Evolutionary conservation across 2,888 invertebrate species (phyloP).

Genomic region (Zaprionus obscuricornis): DNA sequence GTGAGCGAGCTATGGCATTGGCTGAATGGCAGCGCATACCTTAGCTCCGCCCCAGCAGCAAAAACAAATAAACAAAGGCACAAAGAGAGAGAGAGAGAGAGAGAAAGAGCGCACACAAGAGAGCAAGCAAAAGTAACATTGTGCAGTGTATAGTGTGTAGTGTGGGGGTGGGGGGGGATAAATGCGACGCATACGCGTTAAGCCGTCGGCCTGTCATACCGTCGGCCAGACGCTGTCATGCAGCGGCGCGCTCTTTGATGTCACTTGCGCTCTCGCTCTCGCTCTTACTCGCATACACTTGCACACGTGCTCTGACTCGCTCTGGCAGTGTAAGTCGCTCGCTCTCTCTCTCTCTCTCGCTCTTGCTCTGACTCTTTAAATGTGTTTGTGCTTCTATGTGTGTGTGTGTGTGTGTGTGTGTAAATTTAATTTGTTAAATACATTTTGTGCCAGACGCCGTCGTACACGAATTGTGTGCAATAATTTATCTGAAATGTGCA

Average conservation of each 20-base stretch:
- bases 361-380: background rate
- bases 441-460: slow-evolving; percentile 67
- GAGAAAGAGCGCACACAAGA: too few species aligned
- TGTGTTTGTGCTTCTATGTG: slow-evolving; percentile 1
- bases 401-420: slow-evolving; percentile 47
- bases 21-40: slow-evolving; percentile 13
- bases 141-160: too few species aligned
- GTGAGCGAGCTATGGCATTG: slow-evolving; percentile 48
- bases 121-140: too few species aligned
- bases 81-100: background rate
- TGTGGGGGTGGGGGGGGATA: too few species aligned
- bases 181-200: background rate
- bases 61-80: background rate
- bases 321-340: background rate
- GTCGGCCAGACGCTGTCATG: slow-evolving; percentile 37
- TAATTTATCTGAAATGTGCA: slow-evolving; percentile 80
- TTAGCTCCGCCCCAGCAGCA: slow-evolving; percentile 61
- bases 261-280: slow-evolving; percentile 4
- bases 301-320: background rate
- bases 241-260: slow-evolving; percentile 66
- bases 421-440: slow-evolving; percentile 78
- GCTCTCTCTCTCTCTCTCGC: background rate
- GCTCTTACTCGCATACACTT: background rate
- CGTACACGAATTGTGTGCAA: slow-evolving; percentile 76
- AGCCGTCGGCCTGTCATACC: slow-evolving; percentile 41